These are phyloP conservation scores for Rhyacophila brunnea DNA, from an alignment of 1,140 invertebrate genomes.

Conservation along the genomic window DNA sequence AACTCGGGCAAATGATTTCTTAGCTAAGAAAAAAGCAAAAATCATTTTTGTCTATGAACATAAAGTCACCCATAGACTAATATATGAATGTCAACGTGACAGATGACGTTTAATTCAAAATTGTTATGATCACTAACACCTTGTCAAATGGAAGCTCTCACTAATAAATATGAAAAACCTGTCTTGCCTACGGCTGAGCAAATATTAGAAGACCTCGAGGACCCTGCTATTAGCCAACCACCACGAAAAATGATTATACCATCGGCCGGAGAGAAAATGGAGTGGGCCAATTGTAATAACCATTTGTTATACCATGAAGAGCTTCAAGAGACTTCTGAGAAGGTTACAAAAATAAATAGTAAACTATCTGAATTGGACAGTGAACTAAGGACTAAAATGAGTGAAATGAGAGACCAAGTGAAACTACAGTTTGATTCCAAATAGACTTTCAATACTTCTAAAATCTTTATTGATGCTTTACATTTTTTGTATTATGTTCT, in stretches of 20 bases:
- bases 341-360: slow-evolving; percentile 5
- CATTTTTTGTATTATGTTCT: not conserved
- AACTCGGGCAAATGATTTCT: too few species aligned
- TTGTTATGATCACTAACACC: too few species aligned
- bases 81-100: too few species aligned
- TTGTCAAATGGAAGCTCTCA: slow-evolving; percentile 15
- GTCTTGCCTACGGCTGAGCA: slow-evolving; percentile 9
- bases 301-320: slow-evolving; percentile 20
- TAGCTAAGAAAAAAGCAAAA: too few species aligned
- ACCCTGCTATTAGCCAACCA: slow-evolving; percentile 12
- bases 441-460: not conserved
- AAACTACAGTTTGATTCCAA: not conserved
- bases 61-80: too few species aligned
- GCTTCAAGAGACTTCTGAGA: slow-evolving; percentile 9
- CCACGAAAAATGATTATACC: slow-evolving; percentile 6
- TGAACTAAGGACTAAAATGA: slow-evolving; percentile 17
- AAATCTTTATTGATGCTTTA: not conserved
- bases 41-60: too few species aligned
- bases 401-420: slow-evolving; percentile 28
- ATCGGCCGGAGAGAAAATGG: not conserved
- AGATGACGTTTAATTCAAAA: too few species aligned
- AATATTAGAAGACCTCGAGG: slow-evolving; percentile 24
- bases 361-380: slow-evolving; percentile 14
- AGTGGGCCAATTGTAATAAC: slow-evolving; percentile 17
- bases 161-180: slow-evolving; percentile 15